Percentiles rank a stretch among this genome's conserved stretches.
These are phyloP conservation scores for Drosophila fungiperda DNA, from an alignment of 2,888 invertebrate genomes.

Conservation along the genomic window DNA sequence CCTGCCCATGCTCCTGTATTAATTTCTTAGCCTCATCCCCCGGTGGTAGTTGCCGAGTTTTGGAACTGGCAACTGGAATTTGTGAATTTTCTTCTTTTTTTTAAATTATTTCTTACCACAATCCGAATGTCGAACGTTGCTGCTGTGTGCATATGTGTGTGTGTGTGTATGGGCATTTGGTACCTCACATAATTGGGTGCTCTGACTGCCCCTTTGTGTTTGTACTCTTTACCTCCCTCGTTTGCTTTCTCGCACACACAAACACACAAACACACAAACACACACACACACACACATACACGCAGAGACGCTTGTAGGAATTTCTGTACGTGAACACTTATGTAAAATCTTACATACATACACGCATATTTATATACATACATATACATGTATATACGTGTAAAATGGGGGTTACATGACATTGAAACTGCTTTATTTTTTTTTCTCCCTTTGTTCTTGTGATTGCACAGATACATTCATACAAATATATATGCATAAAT, in stretches of 20 bases:
- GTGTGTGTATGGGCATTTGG: constrained; percentile 10
- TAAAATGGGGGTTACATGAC: constrained; percentile 79
- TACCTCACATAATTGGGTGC: constrained; percentile 13
- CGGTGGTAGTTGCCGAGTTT: constrained; percentile 13
- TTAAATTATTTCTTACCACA: constrained; percentile 19
- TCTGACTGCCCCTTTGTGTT: constrained; percentile 14
- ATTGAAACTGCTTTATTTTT: constrained; percentile 60
- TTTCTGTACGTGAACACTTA: background rate
- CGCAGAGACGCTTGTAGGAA: constrained; percentile 10
- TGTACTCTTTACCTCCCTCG: constrained; percentile 15
- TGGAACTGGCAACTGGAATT: constrained; percentile 1
- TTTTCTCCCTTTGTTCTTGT: background rate
- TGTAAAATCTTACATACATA: constrained; percentile 1
- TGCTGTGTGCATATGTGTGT: background rate
- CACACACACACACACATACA: constrained; percentile 12
- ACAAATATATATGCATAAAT: background rate
- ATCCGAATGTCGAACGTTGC: constrained; percentile 24
- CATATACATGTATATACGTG: constrained; percentile 24
- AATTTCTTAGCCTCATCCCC: constrained; percentile 17
- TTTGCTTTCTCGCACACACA: background rate
- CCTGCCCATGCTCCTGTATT: constrained; percentile 1
- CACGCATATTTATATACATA: constrained; percentile 10
- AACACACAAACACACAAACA: too few relatives aligned
- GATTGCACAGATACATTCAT: constrained; percentile 2
- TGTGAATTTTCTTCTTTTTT: constrained; percentile 5